Base-by-base conservation (phyloP, 2,797 vertebrate genomes). In the Centroberyx gerrardi region DNA sequence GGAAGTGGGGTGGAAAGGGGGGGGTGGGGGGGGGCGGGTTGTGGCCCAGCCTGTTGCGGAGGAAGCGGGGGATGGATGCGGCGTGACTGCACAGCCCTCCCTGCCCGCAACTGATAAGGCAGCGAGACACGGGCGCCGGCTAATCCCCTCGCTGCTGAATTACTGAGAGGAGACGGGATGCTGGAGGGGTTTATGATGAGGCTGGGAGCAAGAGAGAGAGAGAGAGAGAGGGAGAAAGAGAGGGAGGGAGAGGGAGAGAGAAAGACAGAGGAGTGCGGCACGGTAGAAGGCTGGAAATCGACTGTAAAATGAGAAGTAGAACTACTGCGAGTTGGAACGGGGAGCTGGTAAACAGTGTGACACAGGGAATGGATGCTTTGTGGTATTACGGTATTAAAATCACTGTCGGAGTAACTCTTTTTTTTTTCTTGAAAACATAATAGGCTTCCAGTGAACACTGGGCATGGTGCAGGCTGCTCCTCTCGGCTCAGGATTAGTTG, bases 111-210 rank as follows among this genome's bases (percentile, higher is more conserved):
- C 85, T 88, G 92, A 94, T 93, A 93, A 93, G 88, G 71, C 83
- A 72, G 82, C 14, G 46, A 89, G 87, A 90, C 83, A 76, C 31
- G 52, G 83, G 84, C 71, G 27, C 61, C 1, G 1, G 76, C 84
- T 93, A 93, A 95, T 93, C 90, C 90, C 83, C 75, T 68, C 18
- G 17, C 81, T 81, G 75, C 80, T 88, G 91, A 88, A 88, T 87
- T 90, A 86, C 85, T 54, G 62, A 85, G 82, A 78, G 84, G 75
- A 87, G 70, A 89, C 29, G 17, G 78, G 79, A 60, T 27, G 55
- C 56, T 46, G n/a, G 60, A 59, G 61, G 62, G 55, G 42, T 70
- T 61, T 74, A 83, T 65, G 72, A 81, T 69, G 76, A 89, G 79
- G 83, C 78, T 80, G 72, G 48, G 82, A 78, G 63, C 69, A 72